Evolutionary conservation across 2,888 invertebrate species (phyloP).

Genomic region (Xestia c-nigrum): DNA sequence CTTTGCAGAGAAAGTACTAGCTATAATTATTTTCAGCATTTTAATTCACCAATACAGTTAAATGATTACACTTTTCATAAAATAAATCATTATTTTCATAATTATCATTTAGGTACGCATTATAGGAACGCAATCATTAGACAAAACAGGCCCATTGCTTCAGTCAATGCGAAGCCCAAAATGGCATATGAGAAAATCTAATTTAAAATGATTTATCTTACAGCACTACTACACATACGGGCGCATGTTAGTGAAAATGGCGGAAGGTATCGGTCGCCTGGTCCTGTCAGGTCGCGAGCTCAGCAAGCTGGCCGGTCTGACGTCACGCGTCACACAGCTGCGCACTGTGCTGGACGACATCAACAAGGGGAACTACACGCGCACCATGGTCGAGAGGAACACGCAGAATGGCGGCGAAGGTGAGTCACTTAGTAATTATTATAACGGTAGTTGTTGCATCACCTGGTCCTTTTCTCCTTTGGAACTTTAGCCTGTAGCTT

Average conservation of each 20-base stretch:
- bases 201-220: constrained; percentile 28
- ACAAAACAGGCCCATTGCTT: too few species aligned
- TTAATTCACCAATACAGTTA: too few species aligned
- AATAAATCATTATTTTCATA: too few species aligned
- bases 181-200: too few species aligned
- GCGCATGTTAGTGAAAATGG: constrained; percentile 98
- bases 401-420: constrained; percentile 69
- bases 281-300: constrained; percentile 98
- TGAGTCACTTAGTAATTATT: neutral
- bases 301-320: constrained; percentile 98
- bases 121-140: too few species aligned
- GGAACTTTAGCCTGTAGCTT: too few species aligned
- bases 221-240: constrained; percentile 99
- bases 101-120: too few species aligned
- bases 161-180: too few species aligned
- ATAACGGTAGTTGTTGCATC: too few species aligned
- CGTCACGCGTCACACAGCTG: constrained; percentile 97
- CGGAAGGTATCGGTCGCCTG: constrained; percentile 98
- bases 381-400: constrained; percentile 88
- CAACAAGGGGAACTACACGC: constrained; percentile 93
- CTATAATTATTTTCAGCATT: neutral
- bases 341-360: constrained; percentile 95
- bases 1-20: neutral
- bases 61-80: too few species aligned
- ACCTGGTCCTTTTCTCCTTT: too few species aligned